Conservation (phyloP, 35 echinoderm and acorn worm species). For the Hemicentrotus pulcherrimus region DNA sequence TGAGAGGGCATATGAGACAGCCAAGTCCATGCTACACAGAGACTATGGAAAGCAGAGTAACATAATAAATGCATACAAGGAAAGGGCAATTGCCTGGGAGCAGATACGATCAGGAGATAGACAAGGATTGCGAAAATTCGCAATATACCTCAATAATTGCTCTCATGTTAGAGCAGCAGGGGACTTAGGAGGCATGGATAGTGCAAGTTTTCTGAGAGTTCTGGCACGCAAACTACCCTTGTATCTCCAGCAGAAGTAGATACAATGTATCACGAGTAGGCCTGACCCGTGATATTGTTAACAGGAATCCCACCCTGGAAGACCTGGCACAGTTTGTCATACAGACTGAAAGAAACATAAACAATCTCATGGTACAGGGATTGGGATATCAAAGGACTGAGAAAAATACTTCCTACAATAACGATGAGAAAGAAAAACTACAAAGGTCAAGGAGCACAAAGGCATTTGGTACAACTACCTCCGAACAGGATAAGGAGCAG, state of each 20-base stretch:
- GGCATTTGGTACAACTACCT: too few relatives aligned
- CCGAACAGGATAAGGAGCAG: too few relatives aligned
- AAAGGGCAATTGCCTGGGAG: conserved; percentile 55
- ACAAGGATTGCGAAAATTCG: conserved; percentile 50
- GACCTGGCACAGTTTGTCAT: conserved; percentile 31
- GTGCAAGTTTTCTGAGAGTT: background rate
- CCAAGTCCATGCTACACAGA: conserved; percentile 43
- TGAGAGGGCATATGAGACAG: conserved; percentile 20
- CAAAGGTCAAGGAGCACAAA: background rate
- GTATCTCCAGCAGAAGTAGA: conserved; percentile 27
- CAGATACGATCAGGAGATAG: conserved; percentile 29
- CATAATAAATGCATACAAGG: conserved; percentile 45
- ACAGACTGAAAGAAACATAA: conserved; percentile 5
- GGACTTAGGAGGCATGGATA: conserved; percentile 19
- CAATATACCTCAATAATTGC: conserved; percentile 61
- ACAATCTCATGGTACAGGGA: background rate
- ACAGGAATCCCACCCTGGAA: background rate
- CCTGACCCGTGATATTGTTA: background rate
- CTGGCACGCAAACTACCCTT: conserved; percentile 24
- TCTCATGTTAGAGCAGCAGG: background rate
- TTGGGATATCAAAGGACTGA: background rate
- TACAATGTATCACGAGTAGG: background rate
- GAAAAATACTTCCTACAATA: background rate
- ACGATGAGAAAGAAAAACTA: background rate
- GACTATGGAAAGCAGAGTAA: conserved; percentile 56